Base-by-base conservation (phyloP, 2,113 vertebrate species). In the Rhabdomys dilectus region DNA sequence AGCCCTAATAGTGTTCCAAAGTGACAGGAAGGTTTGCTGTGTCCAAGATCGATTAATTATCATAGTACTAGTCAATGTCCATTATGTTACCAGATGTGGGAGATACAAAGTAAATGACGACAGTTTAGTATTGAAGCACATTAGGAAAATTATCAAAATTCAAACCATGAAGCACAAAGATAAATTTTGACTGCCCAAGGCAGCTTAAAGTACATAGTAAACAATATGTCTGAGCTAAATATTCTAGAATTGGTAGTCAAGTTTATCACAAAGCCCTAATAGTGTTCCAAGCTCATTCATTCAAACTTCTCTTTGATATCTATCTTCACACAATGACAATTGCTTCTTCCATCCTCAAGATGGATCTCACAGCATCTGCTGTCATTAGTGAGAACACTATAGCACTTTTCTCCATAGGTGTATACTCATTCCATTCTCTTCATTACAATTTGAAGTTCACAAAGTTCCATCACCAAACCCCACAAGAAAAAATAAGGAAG, bases 31-130 rank as follows among this genome's bases (percentile, higher is more conserved):
- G 6, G 6, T 10, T 82, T 60, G 6, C 12, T 60, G 36, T 56
- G n/a, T 45, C 5, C n/a, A 85, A 64, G n/a, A 42, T n/a, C 24
- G 42, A 45, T 29, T 29, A 39, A 16, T 62, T 24, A 6, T 60
- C 22, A 56, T n/a, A 62, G 7, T 62, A 84, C 17, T n/a, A 31
- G 0, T 45, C 72, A 81, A 19, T 13, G 19, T 24, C 56, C 29
- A n/a, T 1, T 31, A 7, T 22, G 36, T 5, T 36, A 4, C 12
- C 34, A 12, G 10, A 3, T 13, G 7, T 1, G 1, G 3, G 34
- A 16, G 3, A 42, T 19, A 10, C 26, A 66, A 31, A 77, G 39
- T 21, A 70, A 77, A 5, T 2, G 12, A 88, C 26, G 11, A 39
- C 13, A 34, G 29, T 48, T 42, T 64, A 48, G 13, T 62, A 84